Base-by-base conservation (phyloP, 2,113 vertebrate species). In the Gymnocephalus cernua region DNA sequence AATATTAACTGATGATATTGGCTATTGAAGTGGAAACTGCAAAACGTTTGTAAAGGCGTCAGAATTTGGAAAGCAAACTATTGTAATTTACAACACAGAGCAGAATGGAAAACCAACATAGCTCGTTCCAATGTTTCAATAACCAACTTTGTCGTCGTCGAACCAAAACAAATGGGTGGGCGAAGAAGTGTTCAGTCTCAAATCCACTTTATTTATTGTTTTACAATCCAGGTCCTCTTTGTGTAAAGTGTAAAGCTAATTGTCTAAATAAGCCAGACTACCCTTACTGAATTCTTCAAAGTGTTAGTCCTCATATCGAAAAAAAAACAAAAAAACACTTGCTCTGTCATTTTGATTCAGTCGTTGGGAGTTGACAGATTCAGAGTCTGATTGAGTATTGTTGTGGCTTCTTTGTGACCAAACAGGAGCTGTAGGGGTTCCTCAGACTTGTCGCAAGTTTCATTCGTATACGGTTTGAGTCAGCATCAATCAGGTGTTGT, bases 1-100 rank as follows among this genome's bases (percentile, higher is more conserved):
- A 95, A 94, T 87, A 92, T 86, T 87, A 94, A 94, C 86, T 90
- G 84, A 81, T 91, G 92, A 93, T 91, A 90, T 83, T 89, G 91
- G 88, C 83, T 91, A 93, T 86, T 87, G 90, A 92, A 94, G 89
- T 87, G 84, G 86, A 93, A 95, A 92, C 89, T 89, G 90, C 86
- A 94, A 88, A 89, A 74, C 80, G 72, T 77, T 73, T 80, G 81
- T 85, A 93, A 94, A 95, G 89, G 91, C 82, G 79, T 86, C 86
- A 77, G 84, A 94, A 92, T 91, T 86, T 79, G 67, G 81, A 93
- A 91, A 91, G 91, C 86, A 92, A 94, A 90, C 77, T 65, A 54
- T 77, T 79, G 79, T 91, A 86, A 91, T 81, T 90, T 88, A 93
- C 90, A 92, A 90, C 89, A 92, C 77, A 85, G 85, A 91, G 91